Conservation (phyloP, 2,797 vertebrate species). For the Siniperca scherzeri region DNA sequence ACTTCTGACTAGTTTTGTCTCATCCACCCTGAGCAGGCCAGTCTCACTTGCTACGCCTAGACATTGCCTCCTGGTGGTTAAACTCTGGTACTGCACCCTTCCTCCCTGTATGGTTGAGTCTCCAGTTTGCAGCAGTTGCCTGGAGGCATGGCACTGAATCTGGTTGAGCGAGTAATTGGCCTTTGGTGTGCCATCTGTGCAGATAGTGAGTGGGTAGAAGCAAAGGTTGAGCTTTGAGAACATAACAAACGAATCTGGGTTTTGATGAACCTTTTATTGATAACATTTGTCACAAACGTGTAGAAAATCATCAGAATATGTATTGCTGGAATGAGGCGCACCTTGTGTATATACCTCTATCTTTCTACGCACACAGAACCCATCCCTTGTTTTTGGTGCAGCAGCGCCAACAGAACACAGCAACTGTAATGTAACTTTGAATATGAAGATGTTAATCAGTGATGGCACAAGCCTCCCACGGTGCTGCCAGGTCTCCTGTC, state of each 20-base stretch:
- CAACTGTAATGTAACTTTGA: constrained; percentile 35
- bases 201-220: constrained; percentile 16
- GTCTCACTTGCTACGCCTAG: background rate
- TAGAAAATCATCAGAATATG: background rate
- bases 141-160: constrained; percentile 19
- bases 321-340: background rate
- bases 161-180: constrained; percentile 1
- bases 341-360: background rate
- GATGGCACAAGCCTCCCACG: constrained; percentile 43
- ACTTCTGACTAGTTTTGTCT: background rate
- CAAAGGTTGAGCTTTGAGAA: constrained; percentile 7
- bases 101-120: background rate
- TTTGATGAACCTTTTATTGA: constrained; percentile 58
- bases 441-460: constrained; percentile 56
- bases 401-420: background rate
- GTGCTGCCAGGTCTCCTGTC: constrained; percentile 46
- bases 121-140: background rate
- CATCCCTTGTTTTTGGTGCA: background rate
- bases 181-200: constrained; percentile 31
- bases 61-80: constrained; percentile 60
- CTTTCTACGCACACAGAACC: constrained; percentile 6
- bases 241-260: background rate
- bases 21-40: background rate
- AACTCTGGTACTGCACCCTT: background rate
- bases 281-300: constrained; percentile 12